Percentiles rank a stretch among this genome's conserved stretches.
These are phyloP conservation scores for Recurvirostra avosetta DNA, from an alignment of 2,113 vertebrate genomes.

Conservation along the genomic window DNA sequence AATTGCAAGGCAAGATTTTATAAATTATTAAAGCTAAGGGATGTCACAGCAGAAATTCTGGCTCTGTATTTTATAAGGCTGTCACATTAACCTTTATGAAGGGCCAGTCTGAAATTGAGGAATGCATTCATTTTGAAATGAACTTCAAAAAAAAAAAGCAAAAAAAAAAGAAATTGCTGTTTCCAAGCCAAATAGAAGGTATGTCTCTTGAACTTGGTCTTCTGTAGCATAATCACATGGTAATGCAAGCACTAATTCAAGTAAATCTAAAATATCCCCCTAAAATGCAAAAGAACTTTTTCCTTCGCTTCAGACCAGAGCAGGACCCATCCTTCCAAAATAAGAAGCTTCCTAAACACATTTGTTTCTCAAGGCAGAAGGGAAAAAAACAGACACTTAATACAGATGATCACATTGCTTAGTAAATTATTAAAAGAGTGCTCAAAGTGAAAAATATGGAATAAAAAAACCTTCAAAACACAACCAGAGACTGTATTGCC, in stretches of 20 bases:
- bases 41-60: background rate
- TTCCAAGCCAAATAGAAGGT: background rate
- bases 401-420: background rate
- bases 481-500: background rate
- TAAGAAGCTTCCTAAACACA: background rate
- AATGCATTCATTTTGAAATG: background rate
- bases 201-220: background rate
- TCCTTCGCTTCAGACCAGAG: background rate
- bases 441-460: background rate
- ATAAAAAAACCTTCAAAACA: background rate
- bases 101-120: background rate
- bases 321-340: background rate
- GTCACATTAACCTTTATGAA: background rate
- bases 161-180: background rate
- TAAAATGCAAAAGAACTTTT: background rate
- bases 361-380: background rate
- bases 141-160: background rate
- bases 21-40: background rate
- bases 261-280: background rate
- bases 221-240: background rate
- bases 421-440: background rate
- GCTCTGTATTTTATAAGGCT: background rate
- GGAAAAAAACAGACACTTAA: background rate
- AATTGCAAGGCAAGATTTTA: background rate
- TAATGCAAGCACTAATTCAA: background rate